Percentiles rank a stretch among this genome's conserved stretches.
Conservation (phyloP, 2,113 vertebrate genomes). For the Falcunculus frontatus region DNA sequence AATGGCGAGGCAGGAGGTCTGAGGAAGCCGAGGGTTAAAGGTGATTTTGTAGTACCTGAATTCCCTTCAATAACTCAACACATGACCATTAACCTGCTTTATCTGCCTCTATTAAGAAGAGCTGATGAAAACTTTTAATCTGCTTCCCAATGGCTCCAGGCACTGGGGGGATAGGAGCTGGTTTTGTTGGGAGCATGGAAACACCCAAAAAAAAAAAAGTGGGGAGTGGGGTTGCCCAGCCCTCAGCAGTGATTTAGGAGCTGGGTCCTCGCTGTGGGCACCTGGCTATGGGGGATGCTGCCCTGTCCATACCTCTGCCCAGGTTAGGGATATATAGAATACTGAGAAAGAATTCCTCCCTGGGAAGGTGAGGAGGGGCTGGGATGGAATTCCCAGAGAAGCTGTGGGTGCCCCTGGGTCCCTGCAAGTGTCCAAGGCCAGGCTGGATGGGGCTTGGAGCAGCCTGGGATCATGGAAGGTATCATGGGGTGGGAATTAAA, state of each 20-base stretch:
- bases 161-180: not conserved
- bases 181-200: not conserved
- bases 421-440: not conserved
- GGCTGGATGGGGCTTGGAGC: not conserved
- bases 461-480: fast-evolving
- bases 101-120: constrained; percentile 54
- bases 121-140: constrained; percentile 66
- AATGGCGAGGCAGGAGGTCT: constrained; percentile 61
- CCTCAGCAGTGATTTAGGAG: not conserved
- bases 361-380: not conserved
- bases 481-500: not conserved
- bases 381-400: not conserved
- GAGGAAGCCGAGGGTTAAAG: constrained; percentile 62
- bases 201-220: fast-evolving
- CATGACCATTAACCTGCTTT: constrained; percentile 65
- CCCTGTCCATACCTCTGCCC: not conserved
- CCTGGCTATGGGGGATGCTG: not conserved
- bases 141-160: constrained; percentile 28
- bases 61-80: constrained; percentile 69
- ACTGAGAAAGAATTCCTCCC: not conserved
- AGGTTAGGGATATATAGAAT: not conserved
- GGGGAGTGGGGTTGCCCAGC: not conserved
- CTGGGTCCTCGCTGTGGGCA: not conserved
- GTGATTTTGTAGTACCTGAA: constrained; percentile 45
- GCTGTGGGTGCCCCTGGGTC: not conserved